Percentiles rank a stretch among this genome's conserved stretches.
Conservation (phyloP, 1,140 invertebrate genomes). For the Cydia amplana region DNA sequence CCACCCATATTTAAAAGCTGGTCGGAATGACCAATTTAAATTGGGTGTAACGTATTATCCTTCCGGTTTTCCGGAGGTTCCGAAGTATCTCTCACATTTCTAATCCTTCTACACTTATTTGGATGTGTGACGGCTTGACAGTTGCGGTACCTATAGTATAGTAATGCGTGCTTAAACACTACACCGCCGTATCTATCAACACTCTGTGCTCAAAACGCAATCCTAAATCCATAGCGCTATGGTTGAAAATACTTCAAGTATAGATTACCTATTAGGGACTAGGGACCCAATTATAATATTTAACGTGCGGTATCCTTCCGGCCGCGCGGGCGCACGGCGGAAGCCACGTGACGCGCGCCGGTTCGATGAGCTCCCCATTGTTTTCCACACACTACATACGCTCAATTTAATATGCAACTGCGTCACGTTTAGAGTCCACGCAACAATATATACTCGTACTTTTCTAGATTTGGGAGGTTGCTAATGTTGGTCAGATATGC, state of each 20-base stretch:
- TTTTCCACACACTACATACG: constrained; percentile 51
- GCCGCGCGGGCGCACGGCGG: constrained; percentile 52
- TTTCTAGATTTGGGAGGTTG: neutral
- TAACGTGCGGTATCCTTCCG: constrained; percentile 50
- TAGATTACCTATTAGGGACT: neutral
- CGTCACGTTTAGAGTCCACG: neutral
- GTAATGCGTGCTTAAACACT: neutral
- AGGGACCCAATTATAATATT: neutral
- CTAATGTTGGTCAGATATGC: too few species aligned
- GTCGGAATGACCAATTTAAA: neutral
- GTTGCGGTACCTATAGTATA: constrained; percentile 1
- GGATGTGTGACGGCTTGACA: too few species aligned
- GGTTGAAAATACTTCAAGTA: neutral
- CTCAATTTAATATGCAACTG: neutral
- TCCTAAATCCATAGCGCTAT: neutral
- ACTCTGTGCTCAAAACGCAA: neutral
- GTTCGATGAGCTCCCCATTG: constrained; percentile 51
- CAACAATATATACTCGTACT: neutral
- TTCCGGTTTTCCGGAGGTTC: neutral
- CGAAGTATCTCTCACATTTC: neutral
- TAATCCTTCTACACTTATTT: neutral
- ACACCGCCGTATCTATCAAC: neutral
- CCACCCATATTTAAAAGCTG: neutral
- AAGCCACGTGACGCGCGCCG: constrained; percentile 61
- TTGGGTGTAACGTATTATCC: neutral